A percentile compares a stretch with the other conserved stretches of the same genome.
These are phyloP conservation scores for Pheosia tremula DNA, from an alignment of 2,888 invertebrate genomes.

Conservation along the genomic window DNA sequence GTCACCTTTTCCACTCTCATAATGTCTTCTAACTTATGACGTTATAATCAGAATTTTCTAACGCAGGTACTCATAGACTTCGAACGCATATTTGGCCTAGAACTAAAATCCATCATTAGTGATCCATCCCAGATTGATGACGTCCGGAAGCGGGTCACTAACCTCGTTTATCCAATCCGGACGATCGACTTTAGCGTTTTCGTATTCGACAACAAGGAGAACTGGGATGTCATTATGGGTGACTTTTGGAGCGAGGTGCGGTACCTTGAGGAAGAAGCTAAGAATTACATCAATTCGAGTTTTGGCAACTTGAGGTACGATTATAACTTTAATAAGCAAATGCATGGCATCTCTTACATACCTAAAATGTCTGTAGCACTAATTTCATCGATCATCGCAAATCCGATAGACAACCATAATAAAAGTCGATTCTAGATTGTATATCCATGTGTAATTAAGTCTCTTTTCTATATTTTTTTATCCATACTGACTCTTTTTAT, in stretches of 20 bases:
- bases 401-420: no score
- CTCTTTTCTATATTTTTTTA: no score
- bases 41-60: background rate
- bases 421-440: no score
- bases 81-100: conserved; percentile 94
- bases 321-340: no score
- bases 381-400: no score
- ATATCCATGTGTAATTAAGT: no score
- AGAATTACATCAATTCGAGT: conserved; percentile 93
- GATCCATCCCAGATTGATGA: conserved; percentile 95
- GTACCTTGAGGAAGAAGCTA: conserved; percentile 91
- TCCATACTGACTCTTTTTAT: no score
- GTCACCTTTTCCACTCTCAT: no score
- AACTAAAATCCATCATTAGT: conserved; percentile 93
- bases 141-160: conserved; percentile 91
- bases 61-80: conserved; percentile 92
- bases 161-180: conserved; percentile 89
- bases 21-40: background rate
- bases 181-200: conserved; percentile 94
- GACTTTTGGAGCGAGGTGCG: conserved; percentile 90
- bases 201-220: conserved; percentile 89
- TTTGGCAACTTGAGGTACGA: conserved; percentile 89
- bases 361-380: no score
- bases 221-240: conserved; percentile 93
- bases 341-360: no score